Evolutionary conservation across 2,888 invertebrate species (phyloP), one percentile per base, ranked within the genome.

Genomic region (Melitaea athalia): DNA sequence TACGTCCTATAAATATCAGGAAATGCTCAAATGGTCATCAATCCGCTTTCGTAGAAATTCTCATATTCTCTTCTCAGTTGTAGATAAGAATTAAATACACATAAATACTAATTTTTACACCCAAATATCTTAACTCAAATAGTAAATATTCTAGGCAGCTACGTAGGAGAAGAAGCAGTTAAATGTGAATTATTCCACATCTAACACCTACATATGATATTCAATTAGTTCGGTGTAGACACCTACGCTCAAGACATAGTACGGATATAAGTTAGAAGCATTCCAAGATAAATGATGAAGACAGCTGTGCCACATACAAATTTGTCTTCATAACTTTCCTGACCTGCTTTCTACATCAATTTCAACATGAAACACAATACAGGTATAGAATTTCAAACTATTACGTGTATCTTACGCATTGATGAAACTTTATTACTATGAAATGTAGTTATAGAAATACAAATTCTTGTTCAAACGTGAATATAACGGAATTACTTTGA

Each of bases 221-320:
- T 7, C 12, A 55, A 33, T 33, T 33, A 55, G 11, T 24, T 55
- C 14, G 31, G 31, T 1, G 7, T 7, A 43, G 24, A 65, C 45
- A 45, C 43, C 31, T 53, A 55, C 2, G 33, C 33, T 33, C 33
- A 6, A 31, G 52, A 8, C 53, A 7, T 55, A 55, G 49, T 24
- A 33, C 53, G 52, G 53, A 45, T 60, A 60, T 65, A 45, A 52
- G 33, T 60, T 47, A 47, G 33, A 45, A 65, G 60, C 61, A 66
- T 65, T 72, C 55, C 55, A 65, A 53, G 65, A 68, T 52, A 38
- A 55, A 55, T 55, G 33, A 55, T 49, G 17, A 55, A 50, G 61
- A 67, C 69, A 68, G 64, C 64, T 71, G 69, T 55, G 68, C 17
- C 67, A 63, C 59, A 63, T 59, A 67, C 45, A 59, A 67, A 67